These are phyloP conservation scores for Caenorhabditis virilis DNA, from an alignment of 2,888 invertebrate genomes.

Conservation along the genomic window DNA sequence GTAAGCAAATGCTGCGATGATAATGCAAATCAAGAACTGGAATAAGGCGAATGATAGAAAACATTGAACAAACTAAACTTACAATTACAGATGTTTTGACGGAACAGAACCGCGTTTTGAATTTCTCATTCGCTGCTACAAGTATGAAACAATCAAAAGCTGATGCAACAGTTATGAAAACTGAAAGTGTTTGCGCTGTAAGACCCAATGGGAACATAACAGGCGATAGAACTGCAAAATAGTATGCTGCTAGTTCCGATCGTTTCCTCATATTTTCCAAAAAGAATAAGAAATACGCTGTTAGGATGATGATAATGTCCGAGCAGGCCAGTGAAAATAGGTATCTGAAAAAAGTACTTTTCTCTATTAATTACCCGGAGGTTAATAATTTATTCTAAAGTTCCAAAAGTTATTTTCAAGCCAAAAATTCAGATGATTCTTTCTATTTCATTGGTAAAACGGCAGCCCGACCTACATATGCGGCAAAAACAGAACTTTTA, in stretches of 20 bases:
- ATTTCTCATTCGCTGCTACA: conserved; percentile 50
- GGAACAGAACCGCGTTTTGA: conserved; percentile 54
- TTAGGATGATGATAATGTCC: conserved; percentile 57
- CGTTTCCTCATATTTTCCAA: conserved; percentile 63
- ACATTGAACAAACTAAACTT: conserved; percentile 1
- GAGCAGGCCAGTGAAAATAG: conserved; percentile 62
- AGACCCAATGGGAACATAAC: conserved; percentile 63
- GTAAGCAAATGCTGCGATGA: conserved; percentile 33
- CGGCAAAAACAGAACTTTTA: no score
- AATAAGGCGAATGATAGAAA: conserved; percentile 6
- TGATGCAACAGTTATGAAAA: conserved; percentile 63
- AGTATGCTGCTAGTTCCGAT: conserved; percentile 51
- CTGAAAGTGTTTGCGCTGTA: conserved; percentile 53
- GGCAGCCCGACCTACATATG: no score
- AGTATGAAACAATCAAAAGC: conserved; percentile 63
- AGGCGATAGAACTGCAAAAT: conserved; percentile 59
- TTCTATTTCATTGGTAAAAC: no score
- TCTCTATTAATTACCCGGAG: neutral
- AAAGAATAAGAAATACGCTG: conserved; percentile 65
- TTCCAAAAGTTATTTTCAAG: no score
- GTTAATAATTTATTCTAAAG: neutral
- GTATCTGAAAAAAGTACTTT: conserved; percentile 37
- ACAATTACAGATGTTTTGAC: conserved; percentile 48
- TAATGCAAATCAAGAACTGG: conserved; percentile 41
- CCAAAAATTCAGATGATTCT: no score